Conservation (phyloP, 2,113 vertebrate genomes). For the Rattus rattus region DNA sequence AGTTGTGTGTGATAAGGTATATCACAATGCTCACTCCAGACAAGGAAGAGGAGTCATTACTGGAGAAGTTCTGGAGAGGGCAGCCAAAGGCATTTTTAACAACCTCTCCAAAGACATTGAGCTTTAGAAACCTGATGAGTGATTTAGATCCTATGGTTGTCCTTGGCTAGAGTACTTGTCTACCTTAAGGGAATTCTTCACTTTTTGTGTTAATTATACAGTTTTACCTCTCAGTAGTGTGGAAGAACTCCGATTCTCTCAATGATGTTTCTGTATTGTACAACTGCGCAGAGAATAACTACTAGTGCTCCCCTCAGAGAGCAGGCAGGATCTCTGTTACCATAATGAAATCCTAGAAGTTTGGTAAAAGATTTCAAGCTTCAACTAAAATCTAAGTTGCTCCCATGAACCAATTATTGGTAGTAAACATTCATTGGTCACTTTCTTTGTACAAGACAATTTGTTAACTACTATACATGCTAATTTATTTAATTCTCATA, state of each 20-base stretch:
- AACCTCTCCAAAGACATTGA: not conserved
- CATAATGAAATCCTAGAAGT: not conserved
- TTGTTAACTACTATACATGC: not conserved
- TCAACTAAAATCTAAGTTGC: not conserved
- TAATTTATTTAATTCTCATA: slow-evolving; percentile 43
- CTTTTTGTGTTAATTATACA: slow-evolving; percentile 57
- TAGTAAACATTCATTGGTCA: not conserved
- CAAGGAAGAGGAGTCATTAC: not conserved
- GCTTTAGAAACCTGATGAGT: slow-evolving; percentile 45
- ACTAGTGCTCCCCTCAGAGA: not conserved
- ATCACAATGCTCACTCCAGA: not conserved
- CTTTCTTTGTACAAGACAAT: not conserved
- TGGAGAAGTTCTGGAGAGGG: slow-evolving; percentile 33
- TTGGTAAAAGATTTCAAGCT: slow-evolving; percentile 10
- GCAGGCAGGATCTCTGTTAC: not conserved
- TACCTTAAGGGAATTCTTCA: slow-evolving; percentile 46
- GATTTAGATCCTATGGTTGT: not conserved
- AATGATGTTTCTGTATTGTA: slow-evolving; percentile 24
- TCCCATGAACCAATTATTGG: slow-evolving; percentile 1
- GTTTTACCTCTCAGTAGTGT: not conserved
- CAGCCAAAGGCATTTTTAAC: slow-evolving; percentile 35
- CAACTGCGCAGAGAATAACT: not conserved
- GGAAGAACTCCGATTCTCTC: slow-evolving; percentile 11
- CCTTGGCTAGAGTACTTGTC: slow-evolving; percentile 22
- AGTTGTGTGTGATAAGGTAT: slow-evolving; percentile 53